A percentile compares a stretch with the other conserved stretches of the same genome.
Conservation (phyloP, 2,888 invertebrate genomes). For the Eupeodes luniger region DNA sequence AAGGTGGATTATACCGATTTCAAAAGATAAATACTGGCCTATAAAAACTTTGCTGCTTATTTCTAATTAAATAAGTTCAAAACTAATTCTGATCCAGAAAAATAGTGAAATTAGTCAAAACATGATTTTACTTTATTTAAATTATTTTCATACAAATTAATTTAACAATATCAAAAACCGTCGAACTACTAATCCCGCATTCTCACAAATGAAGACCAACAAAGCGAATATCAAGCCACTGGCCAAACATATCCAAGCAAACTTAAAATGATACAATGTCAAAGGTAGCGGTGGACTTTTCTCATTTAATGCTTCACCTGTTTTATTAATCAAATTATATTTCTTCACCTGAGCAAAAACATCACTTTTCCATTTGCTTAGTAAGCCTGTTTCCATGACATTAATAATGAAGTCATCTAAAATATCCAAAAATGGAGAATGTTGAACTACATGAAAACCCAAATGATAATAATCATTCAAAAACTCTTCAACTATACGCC, state of each 20-base stretch:
- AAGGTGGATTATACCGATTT: constrained; percentile 20
- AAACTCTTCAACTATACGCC: neutral
- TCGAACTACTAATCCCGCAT: neutral
- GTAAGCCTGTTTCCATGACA: neutral
- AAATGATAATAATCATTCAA: neutral
- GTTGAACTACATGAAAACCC: neutral
- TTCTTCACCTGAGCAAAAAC: neutral
- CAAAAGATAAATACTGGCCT: neutral
- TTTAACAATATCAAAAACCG: no score
- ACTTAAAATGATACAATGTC: neutral
- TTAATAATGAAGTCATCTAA: neutral
- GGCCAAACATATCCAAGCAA: neutral
- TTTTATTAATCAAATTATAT: neutral
- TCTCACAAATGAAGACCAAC: neutral
- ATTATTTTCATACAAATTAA: no score
- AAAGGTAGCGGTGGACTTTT: neutral
- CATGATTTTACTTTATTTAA: no score
- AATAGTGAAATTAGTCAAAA: no score
- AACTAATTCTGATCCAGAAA: no score
- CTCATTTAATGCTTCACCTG: neutral
- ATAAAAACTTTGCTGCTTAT: no score
- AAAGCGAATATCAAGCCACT: neutral
- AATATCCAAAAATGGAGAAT: constrained; percentile 21
- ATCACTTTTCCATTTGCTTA: constrained; percentile 17
- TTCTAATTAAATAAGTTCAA: no score